A percentile compares a stretch with the other conserved stretches of the same genome.
Conservation (phyloP, 1,140 invertebrate species). For the Drosophila yakuba region DNA sequence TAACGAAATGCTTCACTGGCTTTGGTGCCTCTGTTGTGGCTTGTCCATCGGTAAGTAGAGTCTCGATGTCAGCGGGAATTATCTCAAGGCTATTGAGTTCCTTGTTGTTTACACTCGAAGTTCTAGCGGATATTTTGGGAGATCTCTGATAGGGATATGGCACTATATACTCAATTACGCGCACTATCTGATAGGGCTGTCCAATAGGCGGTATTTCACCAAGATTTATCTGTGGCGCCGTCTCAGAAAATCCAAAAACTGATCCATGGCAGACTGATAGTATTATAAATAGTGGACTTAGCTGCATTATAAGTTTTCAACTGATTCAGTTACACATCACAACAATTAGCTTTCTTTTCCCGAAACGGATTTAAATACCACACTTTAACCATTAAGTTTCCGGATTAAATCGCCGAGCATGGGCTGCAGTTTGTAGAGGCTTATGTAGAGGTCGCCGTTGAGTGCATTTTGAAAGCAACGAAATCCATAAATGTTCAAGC, state of each 20-base stretch:
- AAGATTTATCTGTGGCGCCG: slow-evolving; percentile 15
- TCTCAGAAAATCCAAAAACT: background rate
- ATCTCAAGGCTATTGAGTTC: slow-evolving; percentile 25
- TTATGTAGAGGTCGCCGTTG: slow-evolving; percentile 36
- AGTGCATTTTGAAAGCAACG: background rate
- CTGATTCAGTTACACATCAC: background rate
- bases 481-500: slow-evolving; percentile 32
- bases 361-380: background rate
- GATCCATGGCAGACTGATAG: background rate
- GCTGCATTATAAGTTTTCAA: slow-evolving; percentile 12
- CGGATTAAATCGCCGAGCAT: slow-evolving; percentile 8
- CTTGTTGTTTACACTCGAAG: no score
- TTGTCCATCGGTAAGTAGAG: background rate
- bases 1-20: slow-evolving; percentile 10
- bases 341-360: no score
- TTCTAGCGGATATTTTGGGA: background rate
- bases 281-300: background rate
- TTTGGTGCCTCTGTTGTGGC: slow-evolving; percentile 8
- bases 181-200: slow-evolving; percentile 42
- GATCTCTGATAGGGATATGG: slow-evolving; percentile 20
- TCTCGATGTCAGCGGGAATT: slow-evolving; percentile 18
- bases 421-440: background rate
- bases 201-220: slow-evolving; percentile 15
- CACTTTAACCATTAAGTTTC: background rate
- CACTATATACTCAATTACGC: slow-evolving; percentile 47